Evolutionary conservation across 2,113 vertebrate genomes (phyloP), one percentile per base, ranked within the genome.

Genomic region (Lepidiolamprologus cunningtoni): DNA sequence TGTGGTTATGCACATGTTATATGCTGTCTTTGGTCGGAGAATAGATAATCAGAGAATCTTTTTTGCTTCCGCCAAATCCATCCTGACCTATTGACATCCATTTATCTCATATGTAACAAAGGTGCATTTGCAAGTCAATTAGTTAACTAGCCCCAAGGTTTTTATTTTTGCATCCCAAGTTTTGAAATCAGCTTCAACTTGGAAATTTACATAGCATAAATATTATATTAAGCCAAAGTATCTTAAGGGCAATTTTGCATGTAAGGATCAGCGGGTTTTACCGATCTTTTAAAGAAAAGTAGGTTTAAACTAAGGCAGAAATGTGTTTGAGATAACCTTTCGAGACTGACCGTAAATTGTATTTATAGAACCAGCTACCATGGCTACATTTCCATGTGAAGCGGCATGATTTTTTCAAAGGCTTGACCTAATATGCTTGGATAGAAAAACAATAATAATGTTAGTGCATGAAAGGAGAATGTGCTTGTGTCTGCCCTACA

Each of bases 91-190:
- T 93, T 95, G 94, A 93, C 93, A 92, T 82, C 90, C 78, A 85
- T 88, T 93, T 89, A 89, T 86, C 90, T 89, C 81, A 58, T 84
- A 86, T 83, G 86, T 79, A 89, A 94, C 90, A 90, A 87, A 89
- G 89, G 87, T 23, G 76, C 31, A 96, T 96, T 95, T 95, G 93
- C 94, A 95, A 96, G 88, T 95, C 91, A 93, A 95, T 95, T 95
- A 93, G 87, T 86, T 61, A 93, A 91, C 52, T 87, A 93, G 90
- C 91, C 92, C 66, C 50, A 33, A 89, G 91, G 88, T 90, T 93
- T 93, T 90, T 78, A 82, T 91, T 89, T 91, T 87, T 85, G 82
- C 87, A 86, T 86, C 57, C 68, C 50, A 90, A 93, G 90, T 95
- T 93, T 89, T 89, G 86, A 94, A 96, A 96, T 93, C 85, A 87